Base-by-base conservation (phyloP, 2,113 vertebrate genomes). In the Clarias macrocephalus region DNA sequence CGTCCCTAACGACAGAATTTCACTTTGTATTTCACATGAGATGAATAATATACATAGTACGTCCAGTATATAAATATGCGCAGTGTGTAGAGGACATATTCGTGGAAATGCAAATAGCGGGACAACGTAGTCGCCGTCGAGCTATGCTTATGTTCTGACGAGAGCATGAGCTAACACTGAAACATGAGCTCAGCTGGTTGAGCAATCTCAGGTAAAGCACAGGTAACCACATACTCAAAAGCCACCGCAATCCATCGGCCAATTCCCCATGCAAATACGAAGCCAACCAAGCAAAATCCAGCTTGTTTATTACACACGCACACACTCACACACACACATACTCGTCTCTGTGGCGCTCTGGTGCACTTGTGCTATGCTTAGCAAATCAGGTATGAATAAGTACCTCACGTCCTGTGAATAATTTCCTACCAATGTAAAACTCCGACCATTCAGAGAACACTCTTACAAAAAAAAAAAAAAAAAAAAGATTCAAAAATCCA, bases 201-300 rank as follows among this genome's bases (percentile, higher is more conserved):
- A 88, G 86, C 70, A 88, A 83, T 90, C 75, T 33, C 89, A 73
- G 77, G 88, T 82, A 87, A 33, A 87, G 80, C 10, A n/a, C 82
- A 37, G 66, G 88, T 81, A 89, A 88, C 82, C 89, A 86, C 87
- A 89, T 75, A 89, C 91, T 85, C 82, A 75, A 59, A 88, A 84
- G 75, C 85, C 68, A 62, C 83, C 62, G 12, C 88, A 90, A 89
- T 85, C 82, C 88, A 90, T 88, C 81, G 76, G 76, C 80, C 85
- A 85, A 86, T 83, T 85, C 83, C 72, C 66, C 62, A 88, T 89
- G 88, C 89, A 91, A 89, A 90, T 90, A 56, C 33, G 56, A 85
- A 84, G 84, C 77, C 60, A 84, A 60, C 83, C 86, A 88, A 72
- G 62, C 76, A 86, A 76, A 89, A 79, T 57, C 75, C 11, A 16